A percentile compares a stretch with the other conserved stretches of the same genome.
These are phyloP conservation scores for Myrmecophaga tridactyla DNA, from an alignment of 2,113 vertebrate species.

Conservation along the genomic window DNA sequence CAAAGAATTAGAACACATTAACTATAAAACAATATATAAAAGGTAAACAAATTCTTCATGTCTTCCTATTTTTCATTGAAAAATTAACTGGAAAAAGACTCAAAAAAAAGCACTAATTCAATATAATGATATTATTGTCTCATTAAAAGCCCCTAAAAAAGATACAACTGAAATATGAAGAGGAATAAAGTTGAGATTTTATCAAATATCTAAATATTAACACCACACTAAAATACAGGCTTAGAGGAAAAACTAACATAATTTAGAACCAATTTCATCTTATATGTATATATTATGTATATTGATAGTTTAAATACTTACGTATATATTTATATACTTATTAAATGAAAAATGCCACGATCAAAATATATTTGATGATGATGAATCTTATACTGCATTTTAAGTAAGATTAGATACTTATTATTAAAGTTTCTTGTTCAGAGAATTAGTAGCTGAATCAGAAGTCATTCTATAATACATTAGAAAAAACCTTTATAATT, in stretches of 20 bases:
- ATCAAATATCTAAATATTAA: slow-evolving; percentile 36
- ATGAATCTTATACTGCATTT: background rate
- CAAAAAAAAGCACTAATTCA: background rate
- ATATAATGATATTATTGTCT: background rate
- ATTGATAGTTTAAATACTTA: background rate
- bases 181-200: slow-evolving; percentile 7
- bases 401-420: slow-evolving; percentile 8
- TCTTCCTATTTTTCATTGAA: background rate
- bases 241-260: background rate
- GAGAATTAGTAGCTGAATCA: background rate
- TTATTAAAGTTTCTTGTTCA: slow-evolving; percentile 13
- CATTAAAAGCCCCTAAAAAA: background rate
- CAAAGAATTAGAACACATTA: slow-evolving; percentile 26
- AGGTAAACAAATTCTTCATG: background rate
- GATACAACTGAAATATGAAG: background rate
- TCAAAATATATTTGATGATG: background rate
- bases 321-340: background rate
- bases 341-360: background rate
- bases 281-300: background rate
- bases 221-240: background rate
- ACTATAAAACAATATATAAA: background rate
- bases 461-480: background rate
- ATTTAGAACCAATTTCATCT: slow-evolving; percentile 22
- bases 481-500: background rate
- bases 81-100: slow-evolving; percentile 17